Conservation (phyloP, 2,797 vertebrate species). For the Benthosema pterotum region DNA sequence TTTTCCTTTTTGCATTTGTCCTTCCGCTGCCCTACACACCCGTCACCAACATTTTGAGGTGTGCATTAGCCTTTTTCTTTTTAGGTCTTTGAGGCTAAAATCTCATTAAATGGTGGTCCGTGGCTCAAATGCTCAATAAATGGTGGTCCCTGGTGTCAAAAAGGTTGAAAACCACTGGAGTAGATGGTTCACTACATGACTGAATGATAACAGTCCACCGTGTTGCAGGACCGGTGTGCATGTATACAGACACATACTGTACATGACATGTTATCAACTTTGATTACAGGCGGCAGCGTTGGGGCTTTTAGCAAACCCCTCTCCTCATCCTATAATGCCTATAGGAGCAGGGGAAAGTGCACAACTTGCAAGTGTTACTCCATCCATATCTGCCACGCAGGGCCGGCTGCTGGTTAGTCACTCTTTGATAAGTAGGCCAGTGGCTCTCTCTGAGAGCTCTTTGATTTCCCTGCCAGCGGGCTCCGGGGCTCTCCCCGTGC, state of each 20-base stretch:
- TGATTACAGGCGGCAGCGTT: not conserved
- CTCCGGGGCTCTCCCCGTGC: slow-evolving; percentile 38
- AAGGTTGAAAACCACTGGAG: too few relatives aligned
- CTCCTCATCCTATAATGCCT: slow-evolving; percentile 12
- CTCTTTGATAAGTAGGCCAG: slow-evolving; percentile 56
- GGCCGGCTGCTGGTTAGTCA: slow-evolving; percentile 45
- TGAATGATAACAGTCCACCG: slow-evolving; percentile 1
- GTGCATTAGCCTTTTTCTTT: too few relatives aligned
- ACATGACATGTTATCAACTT: slow-evolving; percentile 2
- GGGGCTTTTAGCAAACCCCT: slow-evolving; percentile 38
- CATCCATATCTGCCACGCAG: slow-evolving; percentile 45
- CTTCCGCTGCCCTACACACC: too few relatives aligned
- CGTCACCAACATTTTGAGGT: too few relatives aligned
- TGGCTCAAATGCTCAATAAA: too few relatives aligned
- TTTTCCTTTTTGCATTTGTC: too few relatives aligned
- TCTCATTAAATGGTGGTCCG: too few relatives aligned
- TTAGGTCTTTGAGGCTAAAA: too few relatives aligned
- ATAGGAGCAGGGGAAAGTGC: slow-evolving; percentile 24
- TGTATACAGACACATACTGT: not conserved
- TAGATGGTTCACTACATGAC: too few relatives aligned
- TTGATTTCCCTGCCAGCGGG: slow-evolving; percentile 66
- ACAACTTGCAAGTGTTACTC: slow-evolving; percentile 36
- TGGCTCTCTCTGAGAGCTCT: slow-evolving; percentile 51
- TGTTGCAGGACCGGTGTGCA: not conserved
- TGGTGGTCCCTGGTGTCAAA: too few relatives aligned